Conservation (phyloP, 1,140 invertebrate genomes). For the Drosophila orena region DNA sequence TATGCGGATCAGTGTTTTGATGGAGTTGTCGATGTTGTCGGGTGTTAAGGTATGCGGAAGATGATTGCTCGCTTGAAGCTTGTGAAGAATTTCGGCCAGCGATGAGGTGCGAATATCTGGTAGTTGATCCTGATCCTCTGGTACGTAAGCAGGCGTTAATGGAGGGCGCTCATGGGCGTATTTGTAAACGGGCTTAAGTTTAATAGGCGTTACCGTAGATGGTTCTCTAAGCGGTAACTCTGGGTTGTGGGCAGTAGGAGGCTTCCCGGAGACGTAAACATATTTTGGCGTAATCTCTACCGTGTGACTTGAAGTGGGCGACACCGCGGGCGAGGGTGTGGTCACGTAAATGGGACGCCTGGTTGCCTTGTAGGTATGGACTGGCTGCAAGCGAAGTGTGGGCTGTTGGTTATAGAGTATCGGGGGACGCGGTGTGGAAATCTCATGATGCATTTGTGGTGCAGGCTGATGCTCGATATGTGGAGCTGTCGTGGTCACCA, state of each 20-base stretch:
- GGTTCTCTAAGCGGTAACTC: constrained; percentile 34
- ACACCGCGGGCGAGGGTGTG: constrained; percentile 17
- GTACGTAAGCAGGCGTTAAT: constrained; percentile 7
- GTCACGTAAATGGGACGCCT: constrained; percentile 63
- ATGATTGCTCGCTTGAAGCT: constrained; percentile 89
- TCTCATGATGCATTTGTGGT: constrained; percentile 36
- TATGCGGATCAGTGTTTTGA: constrained; percentile 90
- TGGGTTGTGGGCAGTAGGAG: constrained; percentile 3
- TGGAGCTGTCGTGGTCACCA: constrained; percentile 68
- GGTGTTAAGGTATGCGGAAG: constrained; percentile 90
- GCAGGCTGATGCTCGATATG: constrained; percentile 52
- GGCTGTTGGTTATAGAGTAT: constrained; percentile 64
- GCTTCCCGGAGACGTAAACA: constrained; percentile 54
- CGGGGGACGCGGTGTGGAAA: constrained; percentile 48
- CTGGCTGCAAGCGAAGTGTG: constrained; percentile 62
- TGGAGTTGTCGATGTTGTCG: constrained; percentile 91
- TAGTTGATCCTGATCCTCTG: constrained; percentile 64
- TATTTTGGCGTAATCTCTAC: constrained; percentile 74
- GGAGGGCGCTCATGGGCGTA: constrained; percentile 45
- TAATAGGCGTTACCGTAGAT: constrained; percentile 55
- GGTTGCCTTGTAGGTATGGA: constrained; percentile 64
- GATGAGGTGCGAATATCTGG: constrained; percentile 82
- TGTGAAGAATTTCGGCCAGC: constrained; percentile 86
- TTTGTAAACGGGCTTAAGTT: constrained; percentile 68
- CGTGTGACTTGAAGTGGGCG: constrained; percentile 57